Evolutionary conservation across 2,113 vertebrate species (phyloP).

Genomic region (Triplophysa rosa): DNA sequence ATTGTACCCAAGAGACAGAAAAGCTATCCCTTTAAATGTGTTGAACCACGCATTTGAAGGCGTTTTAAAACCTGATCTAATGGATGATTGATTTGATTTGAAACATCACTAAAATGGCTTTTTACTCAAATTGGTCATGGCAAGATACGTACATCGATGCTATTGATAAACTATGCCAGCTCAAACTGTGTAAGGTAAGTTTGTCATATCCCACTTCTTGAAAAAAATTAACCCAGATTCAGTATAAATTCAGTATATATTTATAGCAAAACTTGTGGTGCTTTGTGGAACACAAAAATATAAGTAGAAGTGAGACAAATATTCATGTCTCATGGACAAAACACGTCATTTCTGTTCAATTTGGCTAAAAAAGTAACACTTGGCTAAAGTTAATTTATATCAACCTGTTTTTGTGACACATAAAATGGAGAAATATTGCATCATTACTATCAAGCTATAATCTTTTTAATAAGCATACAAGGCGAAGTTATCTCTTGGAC

Average conservation of each 20-base stretch:
- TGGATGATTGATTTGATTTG: not conserved
- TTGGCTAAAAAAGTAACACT: slow-evolving; percentile 44
- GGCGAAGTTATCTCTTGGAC: not conserved
- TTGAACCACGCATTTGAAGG: no score
- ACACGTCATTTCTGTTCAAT: slow-evolving; percentile 38
- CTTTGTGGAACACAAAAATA: slow-evolving; percentile 6
- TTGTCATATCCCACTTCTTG: slow-evolving; percentile 14
- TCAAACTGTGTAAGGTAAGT: not conserved
- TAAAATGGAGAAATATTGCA: not conserved
- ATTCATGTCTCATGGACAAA: slow-evolving; percentile 6
- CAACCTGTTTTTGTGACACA: not conserved
- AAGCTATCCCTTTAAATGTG: no score
- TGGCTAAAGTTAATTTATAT: not conserved
- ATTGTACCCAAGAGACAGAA: no score
- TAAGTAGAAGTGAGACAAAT: slow-evolving; percentile 31
- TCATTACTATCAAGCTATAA: not conserved
- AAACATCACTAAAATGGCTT: not conserved
- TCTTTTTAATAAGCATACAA: not conserved
- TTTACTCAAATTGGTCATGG: not conserved
- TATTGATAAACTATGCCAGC: not conserved
- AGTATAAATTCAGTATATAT: no score
- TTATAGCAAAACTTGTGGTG: slow-evolving; percentile 22
- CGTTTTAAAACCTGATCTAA: no score
- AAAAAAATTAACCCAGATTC: slow-evolving; percentile 22
- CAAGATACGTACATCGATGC: not conserved